phyloP scores from a whole-genome alignment of 2,113 vertebrate genomes.

The Laticauda colubrina region DNA sequence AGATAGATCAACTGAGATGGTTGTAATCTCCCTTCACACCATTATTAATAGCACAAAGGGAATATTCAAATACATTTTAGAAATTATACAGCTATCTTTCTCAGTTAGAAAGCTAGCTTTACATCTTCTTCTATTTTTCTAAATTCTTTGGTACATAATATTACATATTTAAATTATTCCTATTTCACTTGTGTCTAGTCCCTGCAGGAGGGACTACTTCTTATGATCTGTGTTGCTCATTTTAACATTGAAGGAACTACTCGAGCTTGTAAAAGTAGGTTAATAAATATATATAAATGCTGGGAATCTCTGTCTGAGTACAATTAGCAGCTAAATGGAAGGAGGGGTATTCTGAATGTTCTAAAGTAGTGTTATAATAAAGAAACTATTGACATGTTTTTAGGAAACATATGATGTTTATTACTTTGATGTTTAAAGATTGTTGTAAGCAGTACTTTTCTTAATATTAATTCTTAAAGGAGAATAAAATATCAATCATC shows the following conservation, averaged over 20 bases:
- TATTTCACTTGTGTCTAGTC: not conserved
- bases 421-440: conserved; percentile 7
- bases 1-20: not conserved
- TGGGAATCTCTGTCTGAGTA: not conserved
- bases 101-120: not conserved
- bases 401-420: not conserved
- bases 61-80: not conserved
- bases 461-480: not conserved
- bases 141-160: not conserved
- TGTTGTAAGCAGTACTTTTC: not conserved
- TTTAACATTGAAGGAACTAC: conserved; percentile 17
- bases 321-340: not conserved
- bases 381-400: not conserved
- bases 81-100: not conserved
- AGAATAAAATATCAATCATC: not conserved
- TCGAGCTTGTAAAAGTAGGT: conserved; percentile 4
- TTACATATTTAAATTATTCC: conserved; percentile 24
- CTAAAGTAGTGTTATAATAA: not conserved
- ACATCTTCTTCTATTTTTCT: not conserved
- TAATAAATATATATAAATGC: conserved; percentile 14
- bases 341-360: not conserved
- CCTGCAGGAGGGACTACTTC: conserved; percentile 23
- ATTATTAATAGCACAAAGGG: not conserved
- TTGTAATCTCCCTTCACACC: not conserved
- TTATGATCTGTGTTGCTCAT: conserved; percentile 27